Evolutionary conservation across 2,888 invertebrate species (phyloP), one percentile per base, ranked within the genome.

Genomic region (Quadriops clusia): DNA sequence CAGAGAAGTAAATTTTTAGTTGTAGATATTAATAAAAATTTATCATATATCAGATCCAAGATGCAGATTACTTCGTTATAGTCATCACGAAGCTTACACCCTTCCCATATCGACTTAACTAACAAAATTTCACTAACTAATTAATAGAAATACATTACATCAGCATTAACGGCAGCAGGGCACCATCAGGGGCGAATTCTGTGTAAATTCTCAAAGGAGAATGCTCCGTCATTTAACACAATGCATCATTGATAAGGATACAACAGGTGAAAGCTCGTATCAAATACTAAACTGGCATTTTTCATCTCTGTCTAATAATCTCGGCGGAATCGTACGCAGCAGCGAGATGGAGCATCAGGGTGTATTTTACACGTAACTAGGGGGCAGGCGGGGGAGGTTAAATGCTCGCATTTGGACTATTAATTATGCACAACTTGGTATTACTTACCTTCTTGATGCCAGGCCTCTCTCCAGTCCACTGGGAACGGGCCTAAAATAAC

Each of bases 361-460:
- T 35, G 41, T 42, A 42, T 46, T 47, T 47, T 47, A 41, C 42
- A 43, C 37, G 41, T 17, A 23, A 24, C n/a, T 25, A 5, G 12
- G 13, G 12, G 26, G 8, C 14, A 18, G 26, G 9, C 17, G 40
- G 48, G 49, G 54, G n/a, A n/a, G 53, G 54, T 53, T 55, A 55
- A 56, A 53, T 44, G 52, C 33, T 30, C 36, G 33, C 36, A 36
- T 36, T 36, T 33, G 27, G 26, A 13, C 18, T 25, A 36, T 36
- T 30, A 33, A 36, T 36, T 36, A 36, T 36, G 30, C 27, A 35
- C 24, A 24, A 16, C 32, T 28, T 17, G 30, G 50, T 51, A 53
- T 54, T 55, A 58, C 59, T 57, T 58, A 58, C 60, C 60, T 54
- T 60, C 60, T 58, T 60, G 60, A 54, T 59, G 59, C 60, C 60